These are phyloP conservation scores for Sitodiplosis mosellana DNA, from an alignment of 1,140 invertebrate species.

Conservation along the genomic window DNA sequence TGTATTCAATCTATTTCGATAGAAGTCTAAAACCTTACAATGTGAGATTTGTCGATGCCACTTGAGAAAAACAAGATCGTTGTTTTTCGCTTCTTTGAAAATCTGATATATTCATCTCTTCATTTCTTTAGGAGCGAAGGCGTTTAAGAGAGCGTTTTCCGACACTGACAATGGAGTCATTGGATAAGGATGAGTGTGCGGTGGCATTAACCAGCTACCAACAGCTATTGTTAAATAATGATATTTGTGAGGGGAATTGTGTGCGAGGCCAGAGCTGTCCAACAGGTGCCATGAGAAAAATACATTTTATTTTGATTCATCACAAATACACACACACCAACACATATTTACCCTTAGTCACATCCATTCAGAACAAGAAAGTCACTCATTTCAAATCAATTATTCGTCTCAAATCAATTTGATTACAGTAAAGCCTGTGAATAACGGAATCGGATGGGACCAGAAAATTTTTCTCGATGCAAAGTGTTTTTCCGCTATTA, in stretches of 20 bases:
- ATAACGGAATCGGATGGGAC: too few species aligned
- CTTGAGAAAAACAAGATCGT: too few species aligned
- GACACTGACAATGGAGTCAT: conserved; percentile 47
- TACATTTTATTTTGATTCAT: conserved; percentile 26
- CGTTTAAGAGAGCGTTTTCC: conserved; percentile 69
- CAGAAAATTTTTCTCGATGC: too few species aligned
- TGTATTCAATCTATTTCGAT: too few species aligned
- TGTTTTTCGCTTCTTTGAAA: too few species aligned
- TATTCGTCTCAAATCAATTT: too few species aligned
- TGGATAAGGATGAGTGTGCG: conserved; percentile 56
- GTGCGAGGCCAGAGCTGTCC: conserved; percentile 66
- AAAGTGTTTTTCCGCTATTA: too few species aligned
- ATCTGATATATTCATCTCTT: too few species aligned
- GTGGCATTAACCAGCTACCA: conserved; percentile 64
- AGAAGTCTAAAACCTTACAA: too few species aligned
- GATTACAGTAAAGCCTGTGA: too few species aligned
- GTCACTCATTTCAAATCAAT: not conserved
- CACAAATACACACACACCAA: conserved; percentile 9
- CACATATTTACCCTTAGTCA: not conserved
- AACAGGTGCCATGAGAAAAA: conserved; percentile 33
- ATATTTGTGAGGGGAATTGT: conserved; percentile 73
- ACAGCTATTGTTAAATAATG: conserved; percentile 48
- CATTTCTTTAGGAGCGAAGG: conserved; percentile 71
- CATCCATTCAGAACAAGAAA: not conserved
- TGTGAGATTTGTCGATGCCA: too few species aligned